phyloP scores from a whole-genome alignment of 2,888 invertebrate genomes.

The Acrobasis suavella region DNA sequence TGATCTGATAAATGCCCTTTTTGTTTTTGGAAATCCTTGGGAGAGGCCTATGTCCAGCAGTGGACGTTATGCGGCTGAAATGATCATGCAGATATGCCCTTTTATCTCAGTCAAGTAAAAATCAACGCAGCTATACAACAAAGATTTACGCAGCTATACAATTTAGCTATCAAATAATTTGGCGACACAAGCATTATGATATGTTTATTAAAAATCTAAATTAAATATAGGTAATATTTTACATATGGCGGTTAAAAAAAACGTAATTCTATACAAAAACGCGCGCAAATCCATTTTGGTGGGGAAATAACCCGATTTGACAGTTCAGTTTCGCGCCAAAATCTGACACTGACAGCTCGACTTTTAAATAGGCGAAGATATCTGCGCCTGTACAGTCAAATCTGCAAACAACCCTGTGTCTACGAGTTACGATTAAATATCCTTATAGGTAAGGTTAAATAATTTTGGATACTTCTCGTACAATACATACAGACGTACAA shows the following conservation, averaged over 20 bases:
- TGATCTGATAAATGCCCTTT: no score
- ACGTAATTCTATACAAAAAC: conserved; percentile 10
- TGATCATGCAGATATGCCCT: no score
- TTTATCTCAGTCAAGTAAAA: no score
- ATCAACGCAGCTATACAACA: background rate
- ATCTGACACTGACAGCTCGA: conserved; percentile 2
- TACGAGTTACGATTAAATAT: conserved; percentile 17
- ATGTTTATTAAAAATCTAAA: conserved; percentile 13
- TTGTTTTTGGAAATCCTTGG: no score
- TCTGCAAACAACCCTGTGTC: conserved; percentile 16
- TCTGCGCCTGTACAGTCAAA: background rate
- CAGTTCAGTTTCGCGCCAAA: conserved; percentile 11
- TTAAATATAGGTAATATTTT: conserved; percentile 9
- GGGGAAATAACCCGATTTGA: background rate
- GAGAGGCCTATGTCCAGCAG: no score
- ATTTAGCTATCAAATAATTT: conserved; percentile 16
- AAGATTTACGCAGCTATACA: background rate
- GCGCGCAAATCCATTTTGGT: background rate
- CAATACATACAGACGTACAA: conserved; percentile 12
- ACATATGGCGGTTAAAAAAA: conserved; percentile 15
- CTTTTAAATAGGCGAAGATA: background rate
- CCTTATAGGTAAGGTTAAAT: conserved; percentile 24
- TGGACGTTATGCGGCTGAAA: no score
- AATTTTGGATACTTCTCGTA: conserved; percentile 16
- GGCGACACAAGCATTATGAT: conserved; percentile 14